These are phyloP conservation scores for Sebastes taczanowskii DNA, from an alignment of 2,797 vertebrate genomes.

Conservation along the genomic window DNA sequence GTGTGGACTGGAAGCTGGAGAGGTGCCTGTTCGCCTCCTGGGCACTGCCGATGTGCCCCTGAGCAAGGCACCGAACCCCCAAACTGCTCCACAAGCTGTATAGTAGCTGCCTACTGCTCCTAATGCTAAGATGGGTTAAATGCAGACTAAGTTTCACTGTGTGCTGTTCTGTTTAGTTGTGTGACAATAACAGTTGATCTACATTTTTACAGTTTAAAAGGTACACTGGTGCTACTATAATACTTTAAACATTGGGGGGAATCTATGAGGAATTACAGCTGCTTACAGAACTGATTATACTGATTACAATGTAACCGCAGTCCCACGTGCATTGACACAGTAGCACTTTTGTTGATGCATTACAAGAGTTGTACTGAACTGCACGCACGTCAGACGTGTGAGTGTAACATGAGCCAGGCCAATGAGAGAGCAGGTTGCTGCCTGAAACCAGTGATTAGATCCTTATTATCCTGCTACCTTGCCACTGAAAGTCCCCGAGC, in stretches of 20 bases:
- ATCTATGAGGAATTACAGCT: not conserved
- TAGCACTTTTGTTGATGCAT: not conserved
- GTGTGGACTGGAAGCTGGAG: rapidly evolving
- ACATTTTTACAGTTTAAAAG: not conserved
- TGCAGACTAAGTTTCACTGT: too few species aligned
- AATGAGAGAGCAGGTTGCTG: not conserved
- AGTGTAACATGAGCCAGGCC: not conserved
- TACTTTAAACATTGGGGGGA: not conserved
- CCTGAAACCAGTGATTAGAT: not conserved
- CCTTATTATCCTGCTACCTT: not conserved
- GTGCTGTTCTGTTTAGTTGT: too few species aligned
- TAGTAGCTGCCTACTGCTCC: not conserved
- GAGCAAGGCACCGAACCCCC: too few species aligned
- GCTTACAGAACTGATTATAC: not conserved
- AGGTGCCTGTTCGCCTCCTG: too few species aligned
- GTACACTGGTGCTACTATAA: not conserved
- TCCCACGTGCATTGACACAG: not conserved
- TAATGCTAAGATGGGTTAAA: not conserved
- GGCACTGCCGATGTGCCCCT: too few species aligned
- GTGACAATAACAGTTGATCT: too few species aligned
- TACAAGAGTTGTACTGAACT: not conserved
- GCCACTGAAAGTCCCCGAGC: not conserved
- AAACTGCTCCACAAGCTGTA: not conserved
- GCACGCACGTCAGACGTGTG: rapidly evolving
- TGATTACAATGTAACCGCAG: not conserved